Evolutionary conservation across 2,888 invertebrate species (phyloP), one percentile per base, ranked within the genome.

Genomic region (Drosophila engyochracea): DNA sequence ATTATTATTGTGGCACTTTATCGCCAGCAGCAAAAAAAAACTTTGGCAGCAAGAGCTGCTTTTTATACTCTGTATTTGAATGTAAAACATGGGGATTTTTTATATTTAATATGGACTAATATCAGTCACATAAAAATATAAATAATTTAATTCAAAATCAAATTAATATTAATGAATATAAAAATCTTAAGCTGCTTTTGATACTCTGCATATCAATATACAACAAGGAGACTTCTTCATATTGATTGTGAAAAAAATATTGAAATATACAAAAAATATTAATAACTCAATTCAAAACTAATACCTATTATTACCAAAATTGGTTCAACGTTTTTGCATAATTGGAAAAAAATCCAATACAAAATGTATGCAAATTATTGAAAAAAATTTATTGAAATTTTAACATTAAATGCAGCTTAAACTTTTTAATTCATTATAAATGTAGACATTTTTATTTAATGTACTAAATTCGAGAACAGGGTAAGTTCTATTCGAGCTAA

Each of bases 1-100:
- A 76, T 81, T 82, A 76, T 82, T 76, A 81, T 80, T 81, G 74
- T 70, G 82, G 74, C 73, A 72, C 75, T 82, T 83, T 87, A 87
- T 86, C 77, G 76, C 58, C 39, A n/a, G 25, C 64, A 44, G 64
- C 39, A 25, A 28, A 16, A 28, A 33, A 25, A 58, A 75, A 68
- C 71, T 63, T 75, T 68, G 70, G 51, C 69, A 70, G 55, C 65
- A 41, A 41, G 16, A 51, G 44, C 62, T 37, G 31, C 33, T 41
- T 10, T 5, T 14, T 0, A 57, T 77, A 63, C 49, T 57, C 63
- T 54, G 4, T 2, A 22, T 47, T 16, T 25, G 22, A 0, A 6
- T 30, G 9, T 3, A 1, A 3, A 12, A 30, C 14, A 14, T 3
- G 14, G 3, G 1, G 2, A 25, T 22, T 44, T 44, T n/a, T 2